A percentile compares a stretch with the other conserved stretches of the same genome.
These are phyloP conservation scores for Tyrophagus putrescentiae DNA, from an alignment of 1,140 invertebrate genomes.

Conservation along the genomic window DNA sequence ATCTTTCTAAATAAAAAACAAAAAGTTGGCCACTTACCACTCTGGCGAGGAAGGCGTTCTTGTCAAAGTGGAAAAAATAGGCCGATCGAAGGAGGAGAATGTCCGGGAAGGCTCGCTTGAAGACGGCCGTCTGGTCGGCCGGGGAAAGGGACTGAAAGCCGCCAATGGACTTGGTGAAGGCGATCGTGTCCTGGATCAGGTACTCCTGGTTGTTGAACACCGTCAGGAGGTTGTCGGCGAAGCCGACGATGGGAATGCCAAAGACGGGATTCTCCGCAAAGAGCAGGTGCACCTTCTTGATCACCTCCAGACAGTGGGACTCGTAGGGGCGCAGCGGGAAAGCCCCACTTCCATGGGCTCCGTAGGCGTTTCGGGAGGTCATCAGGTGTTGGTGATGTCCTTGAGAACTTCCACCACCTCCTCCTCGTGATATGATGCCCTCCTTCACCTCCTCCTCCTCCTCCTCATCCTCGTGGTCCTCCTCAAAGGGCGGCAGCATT, in stretches of 20 bases:
- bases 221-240: not conserved
- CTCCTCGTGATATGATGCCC: not conserved
- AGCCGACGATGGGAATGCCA: not conserved
- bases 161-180: not conserved
- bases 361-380: not conserved
- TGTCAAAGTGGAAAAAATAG: not conserved
- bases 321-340: not conserved
- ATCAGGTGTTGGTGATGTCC: not conserved
- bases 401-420: not conserved
- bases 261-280: not conserved
- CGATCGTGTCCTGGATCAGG: not conserved
- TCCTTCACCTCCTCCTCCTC: not conserved
- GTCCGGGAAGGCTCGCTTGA: not conserved
- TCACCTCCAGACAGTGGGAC: not conserved
- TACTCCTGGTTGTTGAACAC: too few species aligned
- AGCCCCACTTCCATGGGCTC: not conserved
- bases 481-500: not conserved
- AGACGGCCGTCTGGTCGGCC: not conserved
- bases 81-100: not conserved
- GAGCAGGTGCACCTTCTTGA: not conserved
- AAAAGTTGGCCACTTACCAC: not conserved
- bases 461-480: not conserved
- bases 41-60: not conserved
- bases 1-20: not conserved
- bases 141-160: not conserved